Percentiles rank a stretch among this genome's conserved stretches.
These are phyloP conservation scores for Aeoliscus strigatus DNA, from an alignment of 2,797 vertebrate genomes.

Conservation along the genomic window DNA sequence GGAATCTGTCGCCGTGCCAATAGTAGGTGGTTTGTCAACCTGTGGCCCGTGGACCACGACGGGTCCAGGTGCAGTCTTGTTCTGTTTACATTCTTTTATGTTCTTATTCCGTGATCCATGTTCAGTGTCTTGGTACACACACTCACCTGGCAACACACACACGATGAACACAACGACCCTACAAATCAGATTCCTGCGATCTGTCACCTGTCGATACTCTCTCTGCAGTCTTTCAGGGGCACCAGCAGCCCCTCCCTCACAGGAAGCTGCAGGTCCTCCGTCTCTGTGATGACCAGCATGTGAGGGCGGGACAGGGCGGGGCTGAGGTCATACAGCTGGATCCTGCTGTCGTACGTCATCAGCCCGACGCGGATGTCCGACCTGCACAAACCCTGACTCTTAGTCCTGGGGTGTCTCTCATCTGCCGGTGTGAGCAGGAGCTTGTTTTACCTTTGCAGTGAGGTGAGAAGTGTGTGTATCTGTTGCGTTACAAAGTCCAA, in stretches of 20 bases:
- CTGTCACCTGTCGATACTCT: constrained; percentile 64
- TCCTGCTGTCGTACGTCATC: constrained; percentile 75
- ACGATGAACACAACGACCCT: background rate
- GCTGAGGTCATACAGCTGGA: constrained; percentile 79
- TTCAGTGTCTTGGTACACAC: no score
- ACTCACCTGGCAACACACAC: no score
- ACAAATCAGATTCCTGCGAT: no score
- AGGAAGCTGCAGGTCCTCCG: constrained; percentile 73
- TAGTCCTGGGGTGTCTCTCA: no score
- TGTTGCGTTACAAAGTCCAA: constrained; percentile 70
- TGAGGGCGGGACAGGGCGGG: constrained; percentile 72
- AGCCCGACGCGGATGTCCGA: constrained; percentile 69
- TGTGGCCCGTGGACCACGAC: no score
- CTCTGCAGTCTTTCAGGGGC: constrained; percentile 64
- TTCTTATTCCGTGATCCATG: no score
- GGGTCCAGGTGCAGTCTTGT: no score
- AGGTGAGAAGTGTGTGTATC: constrained; percentile 59
- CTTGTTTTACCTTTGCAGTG: constrained; percentile 56
- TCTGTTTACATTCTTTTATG: no score
- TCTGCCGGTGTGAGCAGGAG: background rate
- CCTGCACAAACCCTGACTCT: no score
- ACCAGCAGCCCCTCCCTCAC: constrained; percentile 76
- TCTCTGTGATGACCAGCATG: constrained; percentile 78
- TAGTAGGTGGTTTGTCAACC: no score
- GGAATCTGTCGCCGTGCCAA: no score